Base-by-base conservation (phyloP, 2,888 invertebrate species). In the Cheilosia impressa region DNA sequence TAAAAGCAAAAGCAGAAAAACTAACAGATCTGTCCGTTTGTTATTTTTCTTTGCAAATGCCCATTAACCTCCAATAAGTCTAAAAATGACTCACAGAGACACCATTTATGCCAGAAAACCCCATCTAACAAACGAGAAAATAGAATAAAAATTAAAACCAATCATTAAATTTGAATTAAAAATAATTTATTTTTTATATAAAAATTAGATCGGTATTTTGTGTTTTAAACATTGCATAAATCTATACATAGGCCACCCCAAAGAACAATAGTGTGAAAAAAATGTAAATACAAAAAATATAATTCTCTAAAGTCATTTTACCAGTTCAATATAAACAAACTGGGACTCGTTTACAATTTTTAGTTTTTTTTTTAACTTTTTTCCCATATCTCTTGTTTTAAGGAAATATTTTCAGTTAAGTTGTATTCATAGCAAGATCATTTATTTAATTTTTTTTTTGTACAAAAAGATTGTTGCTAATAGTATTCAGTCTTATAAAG, bases 401-500 rank as follows among this genome's bases (percentile, higher is more conserved):
- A 72, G 76, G 72, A 81, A 76, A 63, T 24, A 5, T 19, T 57
- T 68, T 10, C 66, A 72, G 52, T 78, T 50, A 66, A 73, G 57
- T 65, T 76, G 22, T 60, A n/a, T 60, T 53, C 13, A 34, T 62
- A 55, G 47, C 53, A 68, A 47, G 60, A 31, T 7, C 38, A 41
- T 10, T 7, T 71, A 38, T 58, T 47, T 47, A n/a, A 55, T 71
- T 82, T 27, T 60, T 63, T 19, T 47, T 57, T 19, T 41, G 62
- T n/a, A 63, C 50, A 71, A 65, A 57, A 71, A 63, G 52, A 45
- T 62, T 45, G 60, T 81, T 81, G 81, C 81, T 85, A 85, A 85
- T 71, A 85, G 71, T 85, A 85, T 76, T 85, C 85, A 85, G 85
- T 85, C 85, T 85, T 85, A 85, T 85, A 62, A 68, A 81, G 62